Evolutionary conservation across 2,797 vertebrate genomes (phyloP), one percentile per base, ranked within the genome.

Genomic region (Tapirus indicus): DNA sequence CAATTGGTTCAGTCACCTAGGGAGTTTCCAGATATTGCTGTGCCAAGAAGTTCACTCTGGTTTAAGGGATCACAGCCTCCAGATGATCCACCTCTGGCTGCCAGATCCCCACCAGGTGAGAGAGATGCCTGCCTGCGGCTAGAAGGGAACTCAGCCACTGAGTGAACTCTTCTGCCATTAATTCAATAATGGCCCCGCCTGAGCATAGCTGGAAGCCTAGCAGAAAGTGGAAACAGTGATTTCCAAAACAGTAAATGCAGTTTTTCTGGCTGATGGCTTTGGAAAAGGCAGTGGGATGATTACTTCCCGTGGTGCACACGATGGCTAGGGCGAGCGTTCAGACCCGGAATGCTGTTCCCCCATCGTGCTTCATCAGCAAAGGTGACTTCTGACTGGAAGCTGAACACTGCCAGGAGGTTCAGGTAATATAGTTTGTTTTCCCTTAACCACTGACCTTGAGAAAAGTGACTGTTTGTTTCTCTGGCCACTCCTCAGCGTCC

Each of bases 191-290:
- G 27, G 38, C 64, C 41, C 54, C 54, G 6, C 41, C 58, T 90
- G 32, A 79, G 35, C 75, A 29, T 62, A 96, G 79, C 89, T n/a
- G 2, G 69, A 84, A 95, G 64, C 52, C 75, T 14, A 14, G 9
- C 17, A 89, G 58, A 64, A 82, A 69, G 8, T 87, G 62, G 13
- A 87, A 96, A 75, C 21, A 54, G 7, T 23, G 23, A 74, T 93
- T 96, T 88, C 91, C 86, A 25, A 82, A 97, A 74, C 20, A 74
- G 47, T 54, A 47, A 86, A 35, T 60, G 41, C 58, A 52, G 64
- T n/a, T 52, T 75, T 80, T 86, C 38, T 95, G 35, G 91, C 44
- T 62, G 20, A 10, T 4, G 38, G 52, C 66, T 95, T 84, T 75
- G 41, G 93, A 54, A 86, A 91, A 78, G 44, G 56, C 27, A 49